Percentiles rank a stretch among this genome's conserved stretches.
These are phyloP conservation scores for Cheumatopsyche charites DNA, from an alignment of 1,140 invertebrate species.

Conservation along the genomic window DNA sequence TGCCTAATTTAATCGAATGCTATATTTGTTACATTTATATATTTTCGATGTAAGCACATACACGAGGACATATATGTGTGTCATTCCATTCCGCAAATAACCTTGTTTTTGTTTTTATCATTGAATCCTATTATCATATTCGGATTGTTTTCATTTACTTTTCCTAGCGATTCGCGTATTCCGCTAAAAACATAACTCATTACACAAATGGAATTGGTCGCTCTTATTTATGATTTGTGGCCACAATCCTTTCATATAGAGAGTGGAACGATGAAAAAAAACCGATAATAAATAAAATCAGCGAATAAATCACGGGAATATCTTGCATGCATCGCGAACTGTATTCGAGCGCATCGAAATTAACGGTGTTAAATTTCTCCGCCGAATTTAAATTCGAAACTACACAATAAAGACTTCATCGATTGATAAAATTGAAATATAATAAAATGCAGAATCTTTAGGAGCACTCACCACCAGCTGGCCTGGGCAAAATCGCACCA, in stretches of 20 bases:
- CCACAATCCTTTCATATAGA: conserved; percentile 24
- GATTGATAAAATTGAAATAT: too few species aligned
- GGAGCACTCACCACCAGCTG: conserved; percentile 37
- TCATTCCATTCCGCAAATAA: too few species aligned
- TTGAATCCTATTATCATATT: not conserved
- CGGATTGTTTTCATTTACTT: conserved; percentile 1
- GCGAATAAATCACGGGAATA: not conserved
- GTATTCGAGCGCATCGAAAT: too few species aligned
- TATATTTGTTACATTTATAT: too few species aligned
- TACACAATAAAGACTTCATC: too few species aligned
- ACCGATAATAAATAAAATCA: conserved; percentile 15
- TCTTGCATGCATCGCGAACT: too few species aligned
- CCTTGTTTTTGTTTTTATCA: conserved; percentile 18
- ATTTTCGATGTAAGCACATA: too few species aligned
- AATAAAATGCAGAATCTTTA: too few species aligned
- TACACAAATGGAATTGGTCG: conserved; percentile 33
- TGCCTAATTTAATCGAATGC: too few species aligned
- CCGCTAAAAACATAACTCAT: conserved; percentile 32
- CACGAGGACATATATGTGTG: too few species aligned
- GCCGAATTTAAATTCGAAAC: too few species aligned
- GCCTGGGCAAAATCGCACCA: not conserved
- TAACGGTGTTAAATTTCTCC: too few species aligned
- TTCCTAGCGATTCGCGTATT: conserved; percentile 5
- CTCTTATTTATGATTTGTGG: conserved; percentile 34
- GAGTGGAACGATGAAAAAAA: conserved; percentile 17